Evolutionary conservation across 2,888 invertebrate genomes (phyloP).

Genomic region (Polymixis lichenea): DNA sequence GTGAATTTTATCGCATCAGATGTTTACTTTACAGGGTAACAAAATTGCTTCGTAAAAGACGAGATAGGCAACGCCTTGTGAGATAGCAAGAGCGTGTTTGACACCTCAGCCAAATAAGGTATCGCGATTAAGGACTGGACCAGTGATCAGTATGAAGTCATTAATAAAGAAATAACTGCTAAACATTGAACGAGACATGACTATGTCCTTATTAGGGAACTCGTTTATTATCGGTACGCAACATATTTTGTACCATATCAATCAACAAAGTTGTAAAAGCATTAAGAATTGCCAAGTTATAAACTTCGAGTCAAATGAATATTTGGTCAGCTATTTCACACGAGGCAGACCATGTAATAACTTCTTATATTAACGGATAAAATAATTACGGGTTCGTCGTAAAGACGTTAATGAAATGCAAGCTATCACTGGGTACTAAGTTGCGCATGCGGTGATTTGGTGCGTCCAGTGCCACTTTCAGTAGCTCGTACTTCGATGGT

Average conservation of each 20-base stretch:
- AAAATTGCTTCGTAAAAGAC: constrained; percentile 37
- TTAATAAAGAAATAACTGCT: constrained; percentile 59
- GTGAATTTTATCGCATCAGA: constrained; percentile 48
- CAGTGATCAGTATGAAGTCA: constrained; percentile 46
- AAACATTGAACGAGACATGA: constrained; percentile 47
- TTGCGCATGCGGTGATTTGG: constrained; percentile 1
- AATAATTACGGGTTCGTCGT: constrained; percentile 33
- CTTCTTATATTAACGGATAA: constrained; percentile 43
- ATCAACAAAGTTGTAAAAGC: constrained; percentile 39
- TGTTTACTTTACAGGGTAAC: constrained; percentile 36
- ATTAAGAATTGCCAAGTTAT: constrained; percentile 36
- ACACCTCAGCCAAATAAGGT: constrained; percentile 50
- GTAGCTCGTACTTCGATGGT: constrained; percentile 36
- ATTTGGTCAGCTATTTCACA: constrained; percentile 43
- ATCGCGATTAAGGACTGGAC: constrained; percentile 36
- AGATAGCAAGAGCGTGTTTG: constrained; percentile 44
- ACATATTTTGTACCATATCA: constrained; percentile 44
- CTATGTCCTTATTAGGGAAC: constrained; percentile 52
- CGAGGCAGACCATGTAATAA: constrained; percentile 39
- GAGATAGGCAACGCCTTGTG: constrained; percentile 30
- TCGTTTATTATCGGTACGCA: constrained; percentile 34
- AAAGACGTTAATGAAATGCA: constrained; percentile 42
- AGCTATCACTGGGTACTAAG: constrained; percentile 34
- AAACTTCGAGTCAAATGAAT: constrained; percentile 37
- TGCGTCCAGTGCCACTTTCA: constrained; percentile 42